Evolutionary conservation across 1,140 invertebrate species (phyloP), one percentile per base, ranked within the genome.

Genomic region (Caerostris extrusa): DNA sequence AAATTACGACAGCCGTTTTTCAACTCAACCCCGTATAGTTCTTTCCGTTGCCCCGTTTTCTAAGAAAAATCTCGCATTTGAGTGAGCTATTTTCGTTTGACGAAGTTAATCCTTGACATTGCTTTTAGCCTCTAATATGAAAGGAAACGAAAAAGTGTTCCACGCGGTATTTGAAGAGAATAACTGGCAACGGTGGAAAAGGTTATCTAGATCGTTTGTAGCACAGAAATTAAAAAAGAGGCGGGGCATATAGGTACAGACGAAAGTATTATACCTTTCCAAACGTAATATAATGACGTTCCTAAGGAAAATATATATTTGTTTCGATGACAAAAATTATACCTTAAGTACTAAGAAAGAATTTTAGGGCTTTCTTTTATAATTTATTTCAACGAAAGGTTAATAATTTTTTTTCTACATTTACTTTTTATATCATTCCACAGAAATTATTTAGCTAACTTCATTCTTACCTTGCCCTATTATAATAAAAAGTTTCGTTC

Each of bases 31-130:
- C 34, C 34, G 34, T 1, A 34, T 1, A 34, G 0, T 0, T 34
- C 34, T 34, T 34, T 0, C 34, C 34, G 34, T 34, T 34, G 34
- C 34, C 34, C 34, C 34, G 34, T 34, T 34, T 34, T 34, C 34
- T 34, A 55, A 34, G 61, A 64, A 64, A 57, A 61, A 14, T 77
- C 34, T 77, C 88, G 34, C 58, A 87, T 87, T 34, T 87, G 85
- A 87, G 85, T 50, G 60, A 87, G 17, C 64, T 60, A 71, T 69
- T 90, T 77, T 90, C 17, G 55, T 12, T 17, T 77, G 88, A 77
- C 57, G 88, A 77, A 90, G 88, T 90, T 90, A 90, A 90, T 67
- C 88, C 67, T 77, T 71, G 88, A 90, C 88, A 55, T 90, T 90
- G 88, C 88, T 90, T 77, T 90, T 57, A 90, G 88, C 19, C 64